Evolutionary conservation across 2,113 vertebrate species (phyloP), one percentile per base, ranked within the genome.

Genomic region (Hemicordylus capensis): DNA sequence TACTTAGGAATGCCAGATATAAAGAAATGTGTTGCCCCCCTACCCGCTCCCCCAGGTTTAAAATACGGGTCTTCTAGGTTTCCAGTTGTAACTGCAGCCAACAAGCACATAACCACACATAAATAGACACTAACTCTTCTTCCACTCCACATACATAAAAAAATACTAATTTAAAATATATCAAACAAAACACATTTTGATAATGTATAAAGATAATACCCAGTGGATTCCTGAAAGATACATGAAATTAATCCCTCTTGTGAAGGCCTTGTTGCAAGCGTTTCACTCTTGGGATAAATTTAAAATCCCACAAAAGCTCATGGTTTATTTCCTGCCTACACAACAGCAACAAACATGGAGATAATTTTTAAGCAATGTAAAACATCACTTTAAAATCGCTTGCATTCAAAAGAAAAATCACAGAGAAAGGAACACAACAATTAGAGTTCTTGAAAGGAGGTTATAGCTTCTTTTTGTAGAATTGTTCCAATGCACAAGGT

Each of bases 181-280:
- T 93, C 95, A 95, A 96, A 96, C 94, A 95, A 95, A 96, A 96
- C 92, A 94, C 84, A 90, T 95, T 96, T 95, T 94, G 95, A 95
- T 94, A 95, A 96, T 93, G 93, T 95, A 95, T 94, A 96, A 97
- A 96, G 94, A 95, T 89, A 96, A 96, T 96, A 94, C 95, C 94
- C 94, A 93, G 85, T 64, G 86, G 93, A 93, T 92, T 96, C 86
- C 90, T 93, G 91, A 95, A 95, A 95, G 94, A 96, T 93, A 92
- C 37, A 94, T 87, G 91, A 95, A 96, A 96, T 96, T 96, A 96
- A 96, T 96, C 96, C 96, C 95, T 94, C 95, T 95, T 95, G 95
- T 95, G 91, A 95, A 95, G 93, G 95, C 85, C 95, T 96, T 96
- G 95, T 95, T 96, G 95, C 95, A 93, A 96, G 95, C 91, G 94